Evolutionary conservation across 2,797 vertebrate genomes (phyloP), one percentile per base, ranked within the genome.

Genomic region (Macrochelys suwanniensis): DNA sequence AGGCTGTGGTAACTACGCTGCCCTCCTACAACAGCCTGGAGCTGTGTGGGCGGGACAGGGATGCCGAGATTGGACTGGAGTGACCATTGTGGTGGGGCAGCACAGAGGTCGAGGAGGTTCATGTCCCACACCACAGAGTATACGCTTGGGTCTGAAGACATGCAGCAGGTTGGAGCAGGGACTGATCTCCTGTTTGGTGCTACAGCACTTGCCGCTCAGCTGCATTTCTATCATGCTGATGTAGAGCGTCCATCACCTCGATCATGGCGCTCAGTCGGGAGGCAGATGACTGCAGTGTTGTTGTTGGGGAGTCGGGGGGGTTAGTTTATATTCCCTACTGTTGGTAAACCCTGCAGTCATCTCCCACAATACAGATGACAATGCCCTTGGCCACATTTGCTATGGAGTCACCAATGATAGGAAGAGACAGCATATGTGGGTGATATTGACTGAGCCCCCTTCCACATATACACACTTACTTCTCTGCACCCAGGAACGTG

Each of bases 1-100:
- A 96, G 53, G 92, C 96, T 49, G 96, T 95, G 31, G 96, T 97
- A 80, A 95, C 96, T 49, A 93, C 4, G 0, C 90, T 98, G 87
- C 97, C 97, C 3, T 88, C 97, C 81, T 97, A 97, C 92, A 98
- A 97, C 93, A 98, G 97, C 89, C 92, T 98, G 89, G 97, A 97
- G 19, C 84, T 78, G 9, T 50, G 3, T 1, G 87, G 50, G 49
- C n/a, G 2, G 0, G 84, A 85, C 88, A 95, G 84, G 83, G 95
- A 93, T 23, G 81, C 80, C 1, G 94, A 93, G 51, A 37, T 25
- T 51, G 94, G 85, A 94, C 92, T 65, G 0, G 57, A 97, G 59
- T 97, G 92, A 97, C 82, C 80, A 57, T 79, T 50, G 11, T 12
- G 47, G 65, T 6, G 45, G 23, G 50, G 82, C 16, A 51, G 47